Percentiles rank a stretch among this genome's conserved stretches.
Conservation (phyloP, 2,113 vertebrate genomes). For the Ageneiosus marmoratus region DNA sequence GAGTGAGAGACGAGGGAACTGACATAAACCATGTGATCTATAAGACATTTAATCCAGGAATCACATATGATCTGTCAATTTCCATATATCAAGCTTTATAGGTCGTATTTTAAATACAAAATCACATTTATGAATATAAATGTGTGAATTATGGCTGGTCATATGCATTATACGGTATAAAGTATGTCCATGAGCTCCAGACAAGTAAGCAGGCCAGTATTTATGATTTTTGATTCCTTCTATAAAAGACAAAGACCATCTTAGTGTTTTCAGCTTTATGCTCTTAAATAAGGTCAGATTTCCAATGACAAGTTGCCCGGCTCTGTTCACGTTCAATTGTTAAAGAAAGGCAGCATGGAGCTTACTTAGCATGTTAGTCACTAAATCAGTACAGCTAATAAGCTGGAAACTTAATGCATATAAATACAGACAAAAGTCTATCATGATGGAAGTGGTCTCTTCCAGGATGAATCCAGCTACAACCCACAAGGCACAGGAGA, state of each 20-base stretch:
- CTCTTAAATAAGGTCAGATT: slow-evolving; percentile 47
- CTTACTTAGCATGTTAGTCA: not conserved
- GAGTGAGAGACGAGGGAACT: slow-evolving; percentile 9
- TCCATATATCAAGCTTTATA: slow-evolving; percentile 77
- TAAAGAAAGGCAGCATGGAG: not conserved
- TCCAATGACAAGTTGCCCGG: not conserved
- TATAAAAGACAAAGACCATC: slow-evolving; percentile 58
- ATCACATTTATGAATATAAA: slow-evolving; percentile 75
- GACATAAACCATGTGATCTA: slow-evolving; percentile 74
- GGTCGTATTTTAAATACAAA: slow-evolving; percentile 79
- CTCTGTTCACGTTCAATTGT: not conserved
- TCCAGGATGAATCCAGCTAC: not conserved
- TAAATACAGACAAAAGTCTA: not conserved
- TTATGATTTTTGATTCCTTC: slow-evolving; percentile 67
- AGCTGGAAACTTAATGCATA: not conserved
- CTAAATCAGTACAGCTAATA: not conserved
- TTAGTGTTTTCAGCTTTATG: slow-evolving; percentile 52
- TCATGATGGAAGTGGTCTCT: too few species aligned
- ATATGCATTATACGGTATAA: slow-evolving; percentile 65
- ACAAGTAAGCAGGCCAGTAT: slow-evolving; percentile 64
- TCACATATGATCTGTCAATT: slow-evolving; percentile 79
- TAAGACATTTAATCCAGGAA: slow-evolving; percentile 77
- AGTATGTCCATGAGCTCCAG: slow-evolving; percentile 67
- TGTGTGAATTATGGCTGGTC: slow-evolving; percentile 69
- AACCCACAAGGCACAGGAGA: not conserved